Conservation (phyloP, 2,113 vertebrate genomes). For the Quiscalus mexicanus region DNA sequence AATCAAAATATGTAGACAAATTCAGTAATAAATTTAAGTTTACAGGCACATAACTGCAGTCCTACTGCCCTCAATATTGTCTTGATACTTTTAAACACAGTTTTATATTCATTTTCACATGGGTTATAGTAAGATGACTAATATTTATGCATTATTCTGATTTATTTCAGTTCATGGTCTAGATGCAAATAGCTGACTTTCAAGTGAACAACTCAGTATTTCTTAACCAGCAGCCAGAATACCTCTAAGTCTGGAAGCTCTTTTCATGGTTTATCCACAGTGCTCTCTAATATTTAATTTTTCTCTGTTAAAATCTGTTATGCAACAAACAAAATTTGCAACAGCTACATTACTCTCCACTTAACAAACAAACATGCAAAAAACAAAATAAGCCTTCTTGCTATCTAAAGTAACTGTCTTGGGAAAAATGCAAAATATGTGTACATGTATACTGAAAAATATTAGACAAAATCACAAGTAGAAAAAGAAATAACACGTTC, state of each 20-base stretch:
- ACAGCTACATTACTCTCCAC: not conserved
- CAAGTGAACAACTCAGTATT: not conserved
- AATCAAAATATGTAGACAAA: not conserved
- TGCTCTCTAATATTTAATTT: not conserved
- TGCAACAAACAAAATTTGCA: not conserved
- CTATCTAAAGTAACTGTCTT: not conserved
- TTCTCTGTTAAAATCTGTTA: not conserved
- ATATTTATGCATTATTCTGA: not conserved
- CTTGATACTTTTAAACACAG: not conserved
- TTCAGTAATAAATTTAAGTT: not conserved
- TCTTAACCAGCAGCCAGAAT: not conserved
- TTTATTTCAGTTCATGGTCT: not conserved
- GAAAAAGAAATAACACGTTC: not conserved
- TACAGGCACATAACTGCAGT: not conserved
- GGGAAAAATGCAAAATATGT: not conserved
- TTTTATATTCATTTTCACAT: not conserved
- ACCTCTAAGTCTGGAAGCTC: not conserved
- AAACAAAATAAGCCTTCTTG: not conserved
- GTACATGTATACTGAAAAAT: not conserved
- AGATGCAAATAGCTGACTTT: not conserved
- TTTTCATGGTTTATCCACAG: not conserved
- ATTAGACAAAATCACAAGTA: not conserved
- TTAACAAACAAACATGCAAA: not conserved
- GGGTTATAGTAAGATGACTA: not conserved
- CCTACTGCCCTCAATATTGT: not conserved